Evolutionary conservation across 1,140 invertebrate genomes (phyloP), one percentile per base, ranked within the genome.

Genomic region (Ephestia elutella): DNA sequence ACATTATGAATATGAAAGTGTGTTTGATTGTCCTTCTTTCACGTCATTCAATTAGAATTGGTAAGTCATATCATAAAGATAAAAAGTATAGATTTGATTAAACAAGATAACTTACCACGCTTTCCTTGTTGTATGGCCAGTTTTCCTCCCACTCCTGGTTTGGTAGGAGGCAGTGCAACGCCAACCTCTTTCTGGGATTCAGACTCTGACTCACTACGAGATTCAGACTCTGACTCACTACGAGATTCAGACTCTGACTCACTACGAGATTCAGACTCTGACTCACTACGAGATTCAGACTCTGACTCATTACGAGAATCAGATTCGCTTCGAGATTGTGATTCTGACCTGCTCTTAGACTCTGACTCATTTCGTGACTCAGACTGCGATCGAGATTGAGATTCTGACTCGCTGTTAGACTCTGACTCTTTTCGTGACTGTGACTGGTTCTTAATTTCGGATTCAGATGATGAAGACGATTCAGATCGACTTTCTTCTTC

Each of bases 121-220:
- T 53, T 53, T 53, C 50, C 50, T 53, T 53, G 50, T 18, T 53
- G 50, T 5, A 53, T 21, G n/a, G 50, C 50, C 50, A 53, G 17
- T n/a, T 53, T 53, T 5, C 50, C 50, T 25, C 50, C 50, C 10
- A 21, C 19, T 21, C 50, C 50, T 13, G 50, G 50, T 25, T 25
- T 53, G 20, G 21, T 25, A 0, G 50, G 50, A 0, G 50, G 50
- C 5, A 8, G 11, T 5, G 21, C 20, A 15, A 25, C 13, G 17
- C 50, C 15, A 2, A 10, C 13, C 15, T 44, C 38, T 2, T 44
- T 32, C 9, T 11, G 3, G 11, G 30, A 32, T 9, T 32, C 30
- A 4, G n/a, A 35, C 10, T 35, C 32, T 1, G 32, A 9, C 1
- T 35, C 32, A 2, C 32, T 35, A 5, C 32, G 3, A 1, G 32